These are phyloP conservation scores for Haemorhous mexicanus DNA, from an alignment of 2,113 vertebrate genomes.

Conservation along the genomic window DNA sequence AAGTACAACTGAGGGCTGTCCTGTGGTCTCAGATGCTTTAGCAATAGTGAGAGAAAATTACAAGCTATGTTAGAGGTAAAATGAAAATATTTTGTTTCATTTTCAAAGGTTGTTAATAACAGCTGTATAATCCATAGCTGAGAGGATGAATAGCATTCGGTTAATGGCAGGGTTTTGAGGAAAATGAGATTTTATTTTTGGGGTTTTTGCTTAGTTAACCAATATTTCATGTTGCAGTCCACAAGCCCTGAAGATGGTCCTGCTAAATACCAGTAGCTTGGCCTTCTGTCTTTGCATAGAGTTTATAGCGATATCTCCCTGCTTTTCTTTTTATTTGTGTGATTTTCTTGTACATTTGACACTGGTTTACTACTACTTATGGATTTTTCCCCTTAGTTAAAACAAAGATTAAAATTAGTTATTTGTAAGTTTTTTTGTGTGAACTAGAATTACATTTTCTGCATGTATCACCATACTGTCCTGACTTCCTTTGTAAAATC, in stretches of 20 bases:
- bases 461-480: neutral
- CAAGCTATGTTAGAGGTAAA: neutral
- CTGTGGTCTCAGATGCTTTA: neutral
- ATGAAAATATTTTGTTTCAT: conserved; percentile 20
- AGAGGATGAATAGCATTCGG: neutral
- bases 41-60: neutral
- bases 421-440: neutral
- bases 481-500: neutral
- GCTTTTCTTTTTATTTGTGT: neutral
- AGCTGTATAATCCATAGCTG: neutral
- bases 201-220: neutral
- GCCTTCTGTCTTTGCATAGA: neutral
- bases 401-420: neutral
- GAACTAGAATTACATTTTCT: neutral
- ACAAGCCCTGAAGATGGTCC: neutral
- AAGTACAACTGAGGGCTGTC: neutral
- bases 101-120: neutral
- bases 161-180: neutral
- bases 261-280: neutral
- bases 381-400: neutral
- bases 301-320: neutral
- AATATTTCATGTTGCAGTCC: neutral
- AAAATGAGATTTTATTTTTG: neutral
- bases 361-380: neutral
- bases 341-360: neutral